phyloP scores from a whole-genome alignment of 2,888 invertebrate genomes.

The Apoderus coryli region DNA sequence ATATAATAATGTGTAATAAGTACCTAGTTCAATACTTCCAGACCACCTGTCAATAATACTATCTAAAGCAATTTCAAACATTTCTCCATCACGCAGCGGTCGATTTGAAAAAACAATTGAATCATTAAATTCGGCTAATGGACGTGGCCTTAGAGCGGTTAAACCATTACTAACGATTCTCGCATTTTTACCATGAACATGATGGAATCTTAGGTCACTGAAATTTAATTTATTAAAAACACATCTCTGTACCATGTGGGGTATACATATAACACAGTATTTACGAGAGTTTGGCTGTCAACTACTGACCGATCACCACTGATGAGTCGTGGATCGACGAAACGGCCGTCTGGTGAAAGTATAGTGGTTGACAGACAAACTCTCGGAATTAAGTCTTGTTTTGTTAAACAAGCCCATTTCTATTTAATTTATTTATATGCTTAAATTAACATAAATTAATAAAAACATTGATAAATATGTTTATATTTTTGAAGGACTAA shows the following conservation, averaged over 20 bases:
- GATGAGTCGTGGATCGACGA: too few species aligned
- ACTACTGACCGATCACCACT: too few species aligned
- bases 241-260: too few species aligned
- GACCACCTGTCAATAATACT: conserved; percentile 88
- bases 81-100: conserved; percentile 74
- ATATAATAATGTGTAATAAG: too few species aligned
- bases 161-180: conserved; percentile 69
- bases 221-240: conserved; percentile 10
- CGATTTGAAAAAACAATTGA: conserved; percentile 86
- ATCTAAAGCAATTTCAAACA: conserved; percentile 84
- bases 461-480: conserved; percentile 2
- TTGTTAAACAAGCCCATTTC: too few species aligned
- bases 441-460: too few species aligned
- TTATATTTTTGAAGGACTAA: conserved; percentile 17
- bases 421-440: too few species aligned
- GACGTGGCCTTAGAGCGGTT: conserved; percentile 74
- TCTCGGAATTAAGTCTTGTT: too few species aligned
- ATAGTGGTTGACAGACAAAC: too few species aligned
- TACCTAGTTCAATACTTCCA: conserved; percentile 79
- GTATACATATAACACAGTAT: too few species aligned
- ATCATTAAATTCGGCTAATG: conserved; percentile 86
- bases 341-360: too few species aligned
- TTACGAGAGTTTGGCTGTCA: too few species aligned
- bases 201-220: conserved; percentile 76
- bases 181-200: conserved; percentile 79